phyloP scores from a whole-genome alignment of 2,797 vertebrate genomes.

The Epinephelus coioides region DNA sequence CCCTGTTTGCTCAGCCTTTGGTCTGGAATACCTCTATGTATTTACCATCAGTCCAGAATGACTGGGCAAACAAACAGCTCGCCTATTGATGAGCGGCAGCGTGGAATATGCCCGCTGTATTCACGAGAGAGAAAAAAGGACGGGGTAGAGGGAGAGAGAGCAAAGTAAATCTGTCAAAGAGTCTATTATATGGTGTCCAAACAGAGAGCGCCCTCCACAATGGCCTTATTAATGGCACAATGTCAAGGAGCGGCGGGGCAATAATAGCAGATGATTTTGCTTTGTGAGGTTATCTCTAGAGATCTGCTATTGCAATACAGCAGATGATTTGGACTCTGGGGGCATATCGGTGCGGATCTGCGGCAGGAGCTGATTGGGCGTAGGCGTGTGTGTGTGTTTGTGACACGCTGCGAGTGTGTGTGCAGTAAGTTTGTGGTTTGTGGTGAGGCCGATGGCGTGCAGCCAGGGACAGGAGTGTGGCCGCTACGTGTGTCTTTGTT shows the following conservation, averaged over 20 bases:
- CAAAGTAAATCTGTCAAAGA: slow-evolving; percentile 88
- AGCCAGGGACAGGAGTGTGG: slow-evolving; percentile 81
- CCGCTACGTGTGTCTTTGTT: slow-evolving; percentile 84
- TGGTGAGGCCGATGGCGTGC: slow-evolving; percentile 77
- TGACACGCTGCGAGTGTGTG: slow-evolving; percentile 22
- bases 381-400: slow-evolving; percentile 42
- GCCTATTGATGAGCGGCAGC: slow-evolving; percentile 81
- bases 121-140: slow-evolving; percentile 62
- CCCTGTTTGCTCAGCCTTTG: slow-evolving; percentile 84
- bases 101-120: slow-evolving; percentile 81
- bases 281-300: slow-evolving; percentile 85
- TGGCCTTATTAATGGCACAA: slow-evolving; percentile 89
- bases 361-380: slow-evolving; percentile 56
- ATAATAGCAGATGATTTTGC: slow-evolving; percentile 87
- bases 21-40: slow-evolving; percentile 75
- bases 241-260: slow-evolving; percentile 84
- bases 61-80: slow-evolving; percentile 86
- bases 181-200: slow-evolving; percentile 87
- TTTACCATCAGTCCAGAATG: slow-evolving; percentile 83
- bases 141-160: slow-evolving; percentile 59
- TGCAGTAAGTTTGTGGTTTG: slow-evolving; percentile 76
- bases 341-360: slow-evolving; percentile 75
- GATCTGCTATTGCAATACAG: slow-evolving; percentile 74
- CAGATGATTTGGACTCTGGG: slow-evolving; percentile 74
- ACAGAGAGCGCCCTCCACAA: slow-evolving; percentile 85